These are phyloP conservation scores for Crepidodera aurea DNA, from an alignment of 2,888 invertebrate genomes.

Conservation along the genomic window DNA sequence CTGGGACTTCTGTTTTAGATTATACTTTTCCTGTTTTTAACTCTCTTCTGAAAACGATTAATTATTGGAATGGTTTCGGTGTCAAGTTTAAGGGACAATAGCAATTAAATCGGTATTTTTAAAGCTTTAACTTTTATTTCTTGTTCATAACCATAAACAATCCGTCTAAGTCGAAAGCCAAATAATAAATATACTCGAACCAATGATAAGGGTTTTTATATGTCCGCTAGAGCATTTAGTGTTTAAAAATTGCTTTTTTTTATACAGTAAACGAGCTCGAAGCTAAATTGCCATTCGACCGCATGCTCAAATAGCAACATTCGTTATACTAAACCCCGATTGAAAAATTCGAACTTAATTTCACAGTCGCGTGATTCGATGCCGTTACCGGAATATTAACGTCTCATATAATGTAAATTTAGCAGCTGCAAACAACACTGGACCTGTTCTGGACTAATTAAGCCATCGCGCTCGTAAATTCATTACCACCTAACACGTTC, in stretches of 20 bases:
- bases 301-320: constrained; percentile 3
- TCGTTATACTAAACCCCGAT: constrained; percentile 8
- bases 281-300: constrained; percentile 3
- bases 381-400: constrained; percentile 51
- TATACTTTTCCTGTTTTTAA: constrained; percentile 1
- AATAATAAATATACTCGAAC: too few species aligned
- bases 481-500: constrained; percentile 47
- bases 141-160: too few species aligned
- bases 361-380: constrained; percentile 49
- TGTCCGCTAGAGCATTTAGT: too few species aligned
- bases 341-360: constrained; percentile 40
- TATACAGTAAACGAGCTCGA: background rate
- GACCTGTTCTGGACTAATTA: constrained; percentile 48
- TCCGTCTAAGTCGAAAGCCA: too few species aligned
- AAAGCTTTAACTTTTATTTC: too few species aligned
- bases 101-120: too few species aligned
- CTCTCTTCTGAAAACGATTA: too few species aligned
- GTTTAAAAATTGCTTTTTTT: too few species aligned
- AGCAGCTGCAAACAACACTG: constrained; percentile 43
- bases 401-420: constrained; percentile 50
- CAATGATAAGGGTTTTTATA: too few species aligned
- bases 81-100: too few species aligned
- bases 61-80: too few species aligned
- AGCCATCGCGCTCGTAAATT: constrained; percentile 51
- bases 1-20: background rate